Conservation (phyloP, 2,113 vertebrate species). For the Herpetotheres cachinnans region DNA sequence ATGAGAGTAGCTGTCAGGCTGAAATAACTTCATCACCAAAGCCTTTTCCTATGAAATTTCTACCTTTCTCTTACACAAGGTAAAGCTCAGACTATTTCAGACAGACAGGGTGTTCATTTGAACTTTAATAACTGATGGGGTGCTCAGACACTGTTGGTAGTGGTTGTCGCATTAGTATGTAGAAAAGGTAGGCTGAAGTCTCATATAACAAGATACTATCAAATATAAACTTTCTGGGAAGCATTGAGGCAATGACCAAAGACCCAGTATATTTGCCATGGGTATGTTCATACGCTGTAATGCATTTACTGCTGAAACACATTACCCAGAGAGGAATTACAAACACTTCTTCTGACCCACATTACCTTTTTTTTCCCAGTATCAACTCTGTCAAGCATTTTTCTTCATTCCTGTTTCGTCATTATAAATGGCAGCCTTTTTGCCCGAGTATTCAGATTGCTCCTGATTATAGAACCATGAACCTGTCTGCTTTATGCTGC, state of each 20-base stretch:
- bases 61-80: not conserved
- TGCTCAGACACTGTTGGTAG: not conserved
- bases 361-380: too few relatives aligned
- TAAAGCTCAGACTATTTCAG: not conserved
- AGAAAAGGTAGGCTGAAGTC: not conserved
- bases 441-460: not conserved
- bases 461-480: not conserved
- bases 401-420: not conserved
- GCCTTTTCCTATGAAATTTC: not conserved
- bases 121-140: not conserved
- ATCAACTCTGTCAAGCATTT: not conserved
- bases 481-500: not conserved
- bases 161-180: not conserved
- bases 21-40: not conserved
- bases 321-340: not conserved
- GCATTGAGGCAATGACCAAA: not conserved
- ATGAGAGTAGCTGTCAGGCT: not conserved
- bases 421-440: not conserved
- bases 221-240: not conserved
- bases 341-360: not conserved
- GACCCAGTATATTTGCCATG: not conserved
- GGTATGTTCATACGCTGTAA: not conserved
- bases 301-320: not conserved
- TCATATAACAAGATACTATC: not conserved
- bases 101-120: not conserved